These are phyloP conservation scores for Odontamblyopus lacepedii DNA, from an alignment of 2,797 vertebrate species.

Conservation along the genomic window DNA sequence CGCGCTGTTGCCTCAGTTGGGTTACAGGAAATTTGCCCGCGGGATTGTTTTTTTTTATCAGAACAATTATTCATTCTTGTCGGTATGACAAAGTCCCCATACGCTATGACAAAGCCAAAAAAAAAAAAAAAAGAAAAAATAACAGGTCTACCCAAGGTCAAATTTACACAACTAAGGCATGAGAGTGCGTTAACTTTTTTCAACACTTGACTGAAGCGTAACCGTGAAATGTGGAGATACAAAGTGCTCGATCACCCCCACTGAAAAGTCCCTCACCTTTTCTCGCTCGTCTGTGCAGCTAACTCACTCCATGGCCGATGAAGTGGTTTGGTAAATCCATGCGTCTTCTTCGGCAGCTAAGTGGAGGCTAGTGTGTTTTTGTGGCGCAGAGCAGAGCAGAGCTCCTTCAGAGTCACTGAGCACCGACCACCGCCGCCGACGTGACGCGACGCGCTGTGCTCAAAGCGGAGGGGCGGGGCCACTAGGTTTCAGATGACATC, in stretches of 20 bases:
- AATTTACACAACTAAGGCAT: neutral
- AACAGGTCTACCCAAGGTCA: neutral
- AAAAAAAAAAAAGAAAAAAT: neutral
- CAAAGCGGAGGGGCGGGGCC: constrained; percentile 14
- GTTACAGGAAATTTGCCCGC: neutral
- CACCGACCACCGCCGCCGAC: neutral
- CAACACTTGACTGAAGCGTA: neutral
- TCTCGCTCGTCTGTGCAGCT: neutral
- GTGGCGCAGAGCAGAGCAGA: neutral
- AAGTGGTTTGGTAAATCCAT: constrained; percentile 22
- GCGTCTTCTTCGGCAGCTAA: neutral
- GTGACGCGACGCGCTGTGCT: neutral
- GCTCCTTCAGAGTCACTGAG: neutral
- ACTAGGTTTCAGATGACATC: neutral
- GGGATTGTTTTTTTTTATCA: neutral
- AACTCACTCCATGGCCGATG: neutral
- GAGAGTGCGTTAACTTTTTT: neutral
- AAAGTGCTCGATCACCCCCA: neutral
- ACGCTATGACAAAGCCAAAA: neutral
- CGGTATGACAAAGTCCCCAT: neutral
- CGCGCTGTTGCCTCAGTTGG: neutral
- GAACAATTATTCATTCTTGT: neutral
- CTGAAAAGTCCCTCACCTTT: constrained; percentile 14
- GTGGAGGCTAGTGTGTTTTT: constrained; percentile 4
- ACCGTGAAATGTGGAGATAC: neutral